Evolutionary conservation across 2,888 invertebrate species (phyloP), one percentile per base, ranked within the genome.

Genomic region (Euzophera pinguis): DNA sequence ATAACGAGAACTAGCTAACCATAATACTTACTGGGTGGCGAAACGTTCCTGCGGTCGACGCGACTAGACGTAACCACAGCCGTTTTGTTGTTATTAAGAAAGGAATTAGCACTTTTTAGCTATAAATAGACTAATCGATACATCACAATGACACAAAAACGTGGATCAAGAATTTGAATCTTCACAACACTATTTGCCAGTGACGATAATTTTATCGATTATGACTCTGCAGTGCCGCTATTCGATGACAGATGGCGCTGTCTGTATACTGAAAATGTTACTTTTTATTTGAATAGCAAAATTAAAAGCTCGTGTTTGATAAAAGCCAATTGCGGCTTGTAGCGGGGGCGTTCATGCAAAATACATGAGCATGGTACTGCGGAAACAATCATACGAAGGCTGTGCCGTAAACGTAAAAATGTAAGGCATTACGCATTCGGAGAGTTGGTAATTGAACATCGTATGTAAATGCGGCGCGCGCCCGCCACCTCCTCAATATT

Each of bases 401-500:
- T 43, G 29, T 67, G 75, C 71, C 73, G 71, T 72, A 73, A 77
- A 67, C 75, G 76, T 79, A 79, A 80, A 76, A 78, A 73, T 78
- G 73, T 73, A 73, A 73, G 72, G 75, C 75, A 45, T 16, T 79
- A 75, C 77, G 77, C 82, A 84, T 82, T 82, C 84, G 75, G 69
- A 73, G 73, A 69, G 43, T 71, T 47, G 75, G 81, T 86, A 87
- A 87, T 87, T 84, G 84, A 85, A 84, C 84, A 82, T 78, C 78
- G 77, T 80, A 85, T 84, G 85, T 78, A 84, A 84, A 85, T 79
- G 77, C 63, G 73, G 70, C 75, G 72, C 76, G 76, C 75, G 81
- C 72, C 69, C 71, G 74, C 77, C 75, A 73, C 78, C 82, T 85
- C 79, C 73, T 82, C 74, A 78, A 81, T 86, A 85, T 84, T 84